These are phyloP conservation scores for Gastrophryne carolinensis DNA, from an alignment of 2,797 vertebrate species.

Conservation along the genomic window DNA sequence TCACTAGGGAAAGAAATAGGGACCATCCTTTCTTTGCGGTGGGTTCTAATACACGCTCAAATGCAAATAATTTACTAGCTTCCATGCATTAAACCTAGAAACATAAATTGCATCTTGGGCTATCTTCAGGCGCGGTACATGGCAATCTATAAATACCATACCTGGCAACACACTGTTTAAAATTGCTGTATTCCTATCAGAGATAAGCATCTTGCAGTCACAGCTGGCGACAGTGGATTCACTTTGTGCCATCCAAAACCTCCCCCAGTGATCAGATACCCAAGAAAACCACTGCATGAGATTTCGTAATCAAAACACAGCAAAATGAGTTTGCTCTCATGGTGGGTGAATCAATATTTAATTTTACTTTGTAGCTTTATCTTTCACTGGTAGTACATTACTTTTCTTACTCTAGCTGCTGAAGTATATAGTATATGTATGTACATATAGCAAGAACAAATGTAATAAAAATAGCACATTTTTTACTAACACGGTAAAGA, in stretches of 20 bases:
- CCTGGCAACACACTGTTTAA: slow-evolving; percentile 28
- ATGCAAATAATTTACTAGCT: too few species aligned
- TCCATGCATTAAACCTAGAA: slow-evolving; percentile 3
- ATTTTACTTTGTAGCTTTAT: slow-evolving; percentile 44
- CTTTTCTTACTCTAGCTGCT: slow-evolving; percentile 12
- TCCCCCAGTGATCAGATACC: slow-evolving; percentile 36
- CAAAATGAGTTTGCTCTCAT: slow-evolving; percentile 48
- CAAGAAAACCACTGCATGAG: slow-evolving; percentile 39
- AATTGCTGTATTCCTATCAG: slow-evolving; percentile 43
- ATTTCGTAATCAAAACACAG: slow-evolving; percentile 50
- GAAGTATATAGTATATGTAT: neutral
- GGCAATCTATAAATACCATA: slow-evolving; percentile 19
- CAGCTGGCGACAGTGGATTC: slow-evolving; percentile 40
- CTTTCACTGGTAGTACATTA: slow-evolving; percentile 3
- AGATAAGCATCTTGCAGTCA: slow-evolving; percentile 46
- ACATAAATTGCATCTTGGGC: neutral
- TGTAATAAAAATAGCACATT: neutral
- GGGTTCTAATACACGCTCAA: too few species aligned
- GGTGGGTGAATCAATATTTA: slow-evolving; percentile 52
- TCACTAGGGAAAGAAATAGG: too few species aligned
- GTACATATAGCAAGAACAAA: too few species aligned
- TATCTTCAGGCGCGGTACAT: neutral
- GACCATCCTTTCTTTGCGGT: too few species aligned
- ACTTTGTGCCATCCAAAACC: slow-evolving; percentile 38
- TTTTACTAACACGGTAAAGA: neutral